Base-by-base conservation (phyloP, 2,888 invertebrate genomes). In the Cerastis leucographa region DNA sequence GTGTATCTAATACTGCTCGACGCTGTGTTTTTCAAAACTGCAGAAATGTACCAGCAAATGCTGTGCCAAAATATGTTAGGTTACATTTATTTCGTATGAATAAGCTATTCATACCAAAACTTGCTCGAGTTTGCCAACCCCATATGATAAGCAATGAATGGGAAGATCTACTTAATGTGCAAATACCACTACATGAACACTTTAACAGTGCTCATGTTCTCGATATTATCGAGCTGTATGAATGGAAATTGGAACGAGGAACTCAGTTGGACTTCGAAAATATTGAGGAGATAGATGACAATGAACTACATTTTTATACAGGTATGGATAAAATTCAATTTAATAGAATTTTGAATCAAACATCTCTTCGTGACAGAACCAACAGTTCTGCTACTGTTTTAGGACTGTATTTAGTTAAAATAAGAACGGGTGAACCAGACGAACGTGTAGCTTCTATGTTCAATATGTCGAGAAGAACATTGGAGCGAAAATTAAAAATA, bases 391-490 rank as follows among this genome's bases (percentile, higher is more conserved):
- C 42, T 42, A 42, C 42, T 42, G 42, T 42, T 42, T 42, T 42
- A 42, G 42, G 42, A 42, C 42, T 42, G 42, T 42, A 42, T 42
- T 42, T 42, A 42, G 42, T 42, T 42, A 42, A 42, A 42, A 42
- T 42, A 42, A 42, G 42, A 35, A 35, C 35, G 35, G 35, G 35
- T 35, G 35, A 35, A 35, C 35, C 35, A 35, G 35, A 35, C 35
- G 42, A 42, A 42, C 42, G 42, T 42, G 25, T 66, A 66, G 73
- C 73, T 46, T 59, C 73, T n/a, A 73, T 42, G 42, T 73, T 73
- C 65, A 56, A 73, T 29, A 66, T 66, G 46, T 66, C 73, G 17
- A 73, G 66, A 73, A 73, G 56, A 66, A 73, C 73, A 66, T 73
- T 73, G 22, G 66, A 66, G 73, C 40, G 73, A 46, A 73, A 66